Percentiles rank a stretch among this genome's conserved stretches.
phyloP scores from a whole-genome alignment of 2,797 vertebrate species.

The Paratrypauchen microcephalus region DNA sequence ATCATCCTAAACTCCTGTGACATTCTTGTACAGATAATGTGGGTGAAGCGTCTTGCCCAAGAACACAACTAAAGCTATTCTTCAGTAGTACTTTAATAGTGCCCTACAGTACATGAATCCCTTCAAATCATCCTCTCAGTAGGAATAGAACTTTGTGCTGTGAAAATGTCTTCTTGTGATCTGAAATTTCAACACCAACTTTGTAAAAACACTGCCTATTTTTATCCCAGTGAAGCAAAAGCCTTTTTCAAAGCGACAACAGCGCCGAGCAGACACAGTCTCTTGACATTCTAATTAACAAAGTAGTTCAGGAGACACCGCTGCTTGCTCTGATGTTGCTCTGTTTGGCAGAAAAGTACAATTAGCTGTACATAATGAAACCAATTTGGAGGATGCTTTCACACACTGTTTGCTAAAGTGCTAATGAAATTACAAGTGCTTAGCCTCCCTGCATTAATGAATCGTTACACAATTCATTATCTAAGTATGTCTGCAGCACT shows the following conservation, averaged over 20 bases:
- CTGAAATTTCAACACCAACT: not conserved
- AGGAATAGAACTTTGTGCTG: conserved; percentile 13
- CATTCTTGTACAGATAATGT: no score
- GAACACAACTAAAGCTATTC: no score
- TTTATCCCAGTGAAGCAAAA: not conserved
- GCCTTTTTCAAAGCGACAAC: not conserved
- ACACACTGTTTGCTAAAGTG: conserved; percentile 32
- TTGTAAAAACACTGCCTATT: not conserved
- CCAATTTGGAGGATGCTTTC: conserved; percentile 46
- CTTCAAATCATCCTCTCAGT: not conserved
- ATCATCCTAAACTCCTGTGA: no score
- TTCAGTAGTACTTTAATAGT: no score
- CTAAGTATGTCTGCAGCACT: conserved; percentile 39
- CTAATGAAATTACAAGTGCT: conserved; percentile 49
- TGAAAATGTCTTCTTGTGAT: conserved; percentile 1
- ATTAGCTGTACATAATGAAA: conserved; percentile 52
- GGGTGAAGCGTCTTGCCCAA: no score
- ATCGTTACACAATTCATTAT: conserved; percentile 50
- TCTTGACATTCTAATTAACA: conserved; percentile 15
- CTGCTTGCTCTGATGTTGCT: conserved; percentile 16
- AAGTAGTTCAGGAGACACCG: conserved; percentile 8
- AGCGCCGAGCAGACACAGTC: not conserved
- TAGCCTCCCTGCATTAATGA: conserved; percentile 40
- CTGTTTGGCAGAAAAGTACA: conserved; percentile 37
- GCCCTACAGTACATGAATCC: not conserved